Evolutionary conservation across 1,140 invertebrate genomes (phyloP).

Genomic region (Hycleus cichorii): DNA sequence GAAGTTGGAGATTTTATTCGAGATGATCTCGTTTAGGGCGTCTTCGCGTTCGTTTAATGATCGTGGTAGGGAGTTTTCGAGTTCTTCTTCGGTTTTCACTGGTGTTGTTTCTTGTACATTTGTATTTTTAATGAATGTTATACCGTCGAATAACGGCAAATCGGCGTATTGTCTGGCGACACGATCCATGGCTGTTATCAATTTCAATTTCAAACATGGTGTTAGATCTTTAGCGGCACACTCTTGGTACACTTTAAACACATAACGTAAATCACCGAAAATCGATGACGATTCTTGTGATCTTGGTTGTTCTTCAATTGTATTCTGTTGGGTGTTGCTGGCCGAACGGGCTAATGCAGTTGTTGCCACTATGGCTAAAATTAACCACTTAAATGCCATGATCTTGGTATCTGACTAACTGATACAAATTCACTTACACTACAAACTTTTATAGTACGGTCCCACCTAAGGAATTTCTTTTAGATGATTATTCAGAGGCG

Average conservation of each 20-base stretch:
- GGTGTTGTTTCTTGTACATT: constrained; percentile 29
- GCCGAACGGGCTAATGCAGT: constrained; percentile 42
- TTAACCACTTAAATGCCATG: constrained; percentile 37
- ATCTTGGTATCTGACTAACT: constrained; percentile 38
- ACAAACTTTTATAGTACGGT: constrained; percentile 37
- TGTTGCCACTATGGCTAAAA: constrained; percentile 37
- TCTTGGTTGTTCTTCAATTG: constrained; percentile 41
- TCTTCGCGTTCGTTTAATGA: constrained; percentile 61
- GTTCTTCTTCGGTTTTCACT: constrained; percentile 48
- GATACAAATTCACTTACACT: constrained; percentile 40
- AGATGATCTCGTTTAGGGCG: constrained; percentile 63
- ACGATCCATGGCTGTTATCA: constrained; percentile 63
- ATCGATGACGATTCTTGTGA: constrained; percentile 38
- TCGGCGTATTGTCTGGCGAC: constrained; percentile 53
- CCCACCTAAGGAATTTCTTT: constrained; percentile 26
- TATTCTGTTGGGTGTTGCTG: constrained; percentile 40
- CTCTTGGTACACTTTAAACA: constrained; percentile 63
- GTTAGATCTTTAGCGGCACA: constrained; percentile 61
- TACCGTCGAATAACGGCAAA: constrained; percentile 59
- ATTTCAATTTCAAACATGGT: constrained; percentile 68
- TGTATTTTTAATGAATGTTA: constrained; percentile 58
- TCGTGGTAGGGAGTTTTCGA: constrained; percentile 61
- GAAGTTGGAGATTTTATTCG: constrained; percentile 64
- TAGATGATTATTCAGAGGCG: constrained; percentile 9
- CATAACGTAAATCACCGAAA: constrained; percentile 47